Evolutionary conservation across 1,140 invertebrate species (phyloP).

Genomic region (Colletes latitarsis): DNA sequence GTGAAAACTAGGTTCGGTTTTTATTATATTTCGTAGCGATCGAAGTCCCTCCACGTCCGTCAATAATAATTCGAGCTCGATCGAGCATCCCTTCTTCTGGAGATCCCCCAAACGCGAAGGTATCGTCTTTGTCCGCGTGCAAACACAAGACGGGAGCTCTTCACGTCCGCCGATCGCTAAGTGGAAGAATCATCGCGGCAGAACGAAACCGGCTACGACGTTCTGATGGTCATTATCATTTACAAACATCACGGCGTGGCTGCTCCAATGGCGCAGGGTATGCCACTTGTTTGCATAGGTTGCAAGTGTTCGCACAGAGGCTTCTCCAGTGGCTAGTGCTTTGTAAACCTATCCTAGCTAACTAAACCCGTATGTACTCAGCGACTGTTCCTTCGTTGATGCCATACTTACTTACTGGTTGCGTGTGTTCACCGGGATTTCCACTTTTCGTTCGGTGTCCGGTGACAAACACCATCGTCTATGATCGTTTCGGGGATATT

Average conservation of each 20-base stretch:
- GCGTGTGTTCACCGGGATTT: neutral
- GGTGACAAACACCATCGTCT: neutral
- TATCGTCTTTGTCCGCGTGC: constrained; percentile 22
- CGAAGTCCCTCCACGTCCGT: neutral
- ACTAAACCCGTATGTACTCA: constrained; percentile 49
- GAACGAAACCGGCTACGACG: constrained; percentile 46
- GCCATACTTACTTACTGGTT: constrained; percentile 17
- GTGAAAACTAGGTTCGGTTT: no score
- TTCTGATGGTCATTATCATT: constrained; percentile 72
- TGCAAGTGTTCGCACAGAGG: constrained; percentile 53
- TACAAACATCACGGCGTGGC: constrained; percentile 59
- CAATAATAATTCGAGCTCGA: neutral
- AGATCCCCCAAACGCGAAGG: constrained; percentile 5
- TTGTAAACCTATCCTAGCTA: constrained; percentile 64
- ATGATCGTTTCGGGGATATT: neutral
- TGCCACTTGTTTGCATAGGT: constrained; percentile 62
- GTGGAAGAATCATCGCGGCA: constrained; percentile 67
- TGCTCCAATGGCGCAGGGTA: constrained; percentile 17
- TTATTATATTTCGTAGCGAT: no score
- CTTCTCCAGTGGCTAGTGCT: constrained; percentile 57
- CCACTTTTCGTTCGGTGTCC: neutral
- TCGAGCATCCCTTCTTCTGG: neutral
- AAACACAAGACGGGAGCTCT: constrained; percentile 70
- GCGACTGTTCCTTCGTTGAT: constrained; percentile 39
- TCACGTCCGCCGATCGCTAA: constrained; percentile 59